These are phyloP conservation scores for Meganola albula DNA, from an alignment of 2,888 invertebrate species.

Conservation along the genomic window DNA sequence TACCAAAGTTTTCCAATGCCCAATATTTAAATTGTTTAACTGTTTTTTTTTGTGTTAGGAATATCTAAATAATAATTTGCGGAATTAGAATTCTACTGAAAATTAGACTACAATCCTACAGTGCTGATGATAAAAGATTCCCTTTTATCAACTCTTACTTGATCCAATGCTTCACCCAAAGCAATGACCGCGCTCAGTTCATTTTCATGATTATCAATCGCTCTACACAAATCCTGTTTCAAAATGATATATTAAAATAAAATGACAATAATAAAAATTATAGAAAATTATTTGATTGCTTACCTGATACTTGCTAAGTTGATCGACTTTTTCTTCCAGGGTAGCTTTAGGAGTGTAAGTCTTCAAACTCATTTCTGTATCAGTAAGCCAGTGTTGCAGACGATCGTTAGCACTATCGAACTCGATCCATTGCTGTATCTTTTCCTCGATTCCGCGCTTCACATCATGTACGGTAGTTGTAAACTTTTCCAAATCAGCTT, in stretches of 20 bases:
- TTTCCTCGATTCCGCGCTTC: slow-evolving; percentile 87
- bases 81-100: slow-evolving; percentile 68
- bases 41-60: slow-evolving; percentile 45
- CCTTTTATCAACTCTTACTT: slow-evolving; percentile 81
- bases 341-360: slow-evolving; percentile 90
- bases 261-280: slow-evolving; percentile 12
- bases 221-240: slow-evolving; percentile 85
- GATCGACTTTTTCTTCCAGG: slow-evolving; percentile 93
- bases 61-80: slow-evolving; percentile 40
- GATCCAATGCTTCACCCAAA: slow-evolving; percentile 88
- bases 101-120: slow-evolving; percentile 63
- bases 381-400: slow-evolving; percentile 88
- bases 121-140: slow-evolving; percentile 46
- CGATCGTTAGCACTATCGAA: slow-evolving; percentile 92
- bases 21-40: too few species aligned
- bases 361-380: slow-evolving; percentile 90
- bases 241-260: slow-evolving; percentile 51
- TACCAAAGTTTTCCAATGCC: too few species aligned
- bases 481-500: slow-evolving; percentile 91
- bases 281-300: slow-evolving; percentile 21
- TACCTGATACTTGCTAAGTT: slow-evolving; percentile 94
- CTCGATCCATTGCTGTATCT: slow-evolving; percentile 93
- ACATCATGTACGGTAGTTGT: slow-evolving; percentile 86
- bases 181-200: slow-evolving; percentile 84
- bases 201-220: slow-evolving; percentile 83